Evolutionary conservation across 2,888 invertebrate genomes (phyloP).

Genomic region (Heptascelio sp.): DNA sequence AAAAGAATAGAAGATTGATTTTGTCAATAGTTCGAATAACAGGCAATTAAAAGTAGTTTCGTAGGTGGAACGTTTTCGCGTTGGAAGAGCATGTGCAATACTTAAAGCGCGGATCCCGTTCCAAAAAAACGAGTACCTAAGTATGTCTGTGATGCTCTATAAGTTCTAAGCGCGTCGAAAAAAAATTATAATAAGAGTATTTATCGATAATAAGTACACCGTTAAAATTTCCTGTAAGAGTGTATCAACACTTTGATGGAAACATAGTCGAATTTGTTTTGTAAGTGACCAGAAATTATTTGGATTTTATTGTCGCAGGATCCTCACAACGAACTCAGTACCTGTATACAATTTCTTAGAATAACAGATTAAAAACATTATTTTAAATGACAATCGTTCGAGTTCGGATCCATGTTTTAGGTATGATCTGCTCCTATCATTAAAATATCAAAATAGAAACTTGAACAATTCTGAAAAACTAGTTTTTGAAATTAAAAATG

Average conservation of each 20-base stretch:
- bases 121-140: constrained; percentile 80
- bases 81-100: constrained; percentile 48
- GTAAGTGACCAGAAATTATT: background rate
- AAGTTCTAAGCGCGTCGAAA: constrained; percentile 11
- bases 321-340: background rate
- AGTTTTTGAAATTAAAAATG: no score
- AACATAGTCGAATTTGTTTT: no score
- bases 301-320: background rate
- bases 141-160: constrained; percentile 81
- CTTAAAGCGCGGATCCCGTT: constrained; percentile 58
- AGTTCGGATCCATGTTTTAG: background rate
- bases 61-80: constrained; percentile 19
- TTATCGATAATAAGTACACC: constrained; percentile 36
- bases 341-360: background rate
- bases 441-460: background rate
- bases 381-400: background rate
- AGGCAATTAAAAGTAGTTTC: no score
- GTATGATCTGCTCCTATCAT: background rate
- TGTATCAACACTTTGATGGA: no score
- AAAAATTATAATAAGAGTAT: constrained; percentile 51
- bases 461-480: background rate
- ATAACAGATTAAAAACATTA: background rate
- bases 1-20: no score
- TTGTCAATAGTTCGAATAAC: no score
- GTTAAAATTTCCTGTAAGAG: background rate